Percentiles rank a stretch among this genome's conserved stretches.
Evolutionary conservation across 2,888 invertebrate species (phyloP).

Genomic region (Agelastica alni): DNA sequence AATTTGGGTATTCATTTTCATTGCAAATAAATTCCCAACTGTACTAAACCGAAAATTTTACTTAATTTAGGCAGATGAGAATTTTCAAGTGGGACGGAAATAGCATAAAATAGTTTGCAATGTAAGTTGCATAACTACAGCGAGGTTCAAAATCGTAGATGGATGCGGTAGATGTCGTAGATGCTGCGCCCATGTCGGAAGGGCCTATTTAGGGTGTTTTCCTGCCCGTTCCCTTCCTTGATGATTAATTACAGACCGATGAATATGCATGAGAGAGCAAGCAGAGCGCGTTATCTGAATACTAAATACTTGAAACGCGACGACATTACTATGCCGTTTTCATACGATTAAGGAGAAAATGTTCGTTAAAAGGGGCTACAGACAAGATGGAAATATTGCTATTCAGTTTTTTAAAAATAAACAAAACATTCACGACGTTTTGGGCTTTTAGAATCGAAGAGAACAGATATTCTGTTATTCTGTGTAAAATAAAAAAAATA

Average conservation of each 20-base stretch:
- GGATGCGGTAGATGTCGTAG: background rate
- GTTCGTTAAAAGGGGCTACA: slow-evolving; percentile 33
- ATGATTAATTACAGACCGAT: slow-evolving; percentile 56
- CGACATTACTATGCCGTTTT: slow-evolving; percentile 40
- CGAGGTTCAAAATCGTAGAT: background rate
- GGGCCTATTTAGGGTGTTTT: slow-evolving; percentile 36
- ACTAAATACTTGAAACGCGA: slow-evolving; percentile 50
- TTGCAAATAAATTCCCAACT: background rate
- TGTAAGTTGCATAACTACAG: no score
- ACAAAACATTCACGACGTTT: no score
- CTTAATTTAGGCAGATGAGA: no score
- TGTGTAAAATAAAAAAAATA: no score
- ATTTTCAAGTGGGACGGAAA: background rate
- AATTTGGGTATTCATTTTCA: background rate
- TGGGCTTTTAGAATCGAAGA: no score
- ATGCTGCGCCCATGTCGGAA: slow-evolving; percentile 16
- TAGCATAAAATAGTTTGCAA: background rate
- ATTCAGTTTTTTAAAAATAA: no score
- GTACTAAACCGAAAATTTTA: background rate
- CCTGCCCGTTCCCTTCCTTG: slow-evolving; percentile 43
- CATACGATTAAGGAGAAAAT: slow-evolving; percentile 41
- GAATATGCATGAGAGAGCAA: slow-evolving; percentile 55
- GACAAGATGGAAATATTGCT: background rate
- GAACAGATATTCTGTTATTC: no score
- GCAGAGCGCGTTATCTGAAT: slow-evolving; percentile 51